Percentiles rank a stretch among this genome's conserved stretches.
Conservation (phyloP, 2,113 vertebrate genomes). For the Lipophrys pholis region DNA sequence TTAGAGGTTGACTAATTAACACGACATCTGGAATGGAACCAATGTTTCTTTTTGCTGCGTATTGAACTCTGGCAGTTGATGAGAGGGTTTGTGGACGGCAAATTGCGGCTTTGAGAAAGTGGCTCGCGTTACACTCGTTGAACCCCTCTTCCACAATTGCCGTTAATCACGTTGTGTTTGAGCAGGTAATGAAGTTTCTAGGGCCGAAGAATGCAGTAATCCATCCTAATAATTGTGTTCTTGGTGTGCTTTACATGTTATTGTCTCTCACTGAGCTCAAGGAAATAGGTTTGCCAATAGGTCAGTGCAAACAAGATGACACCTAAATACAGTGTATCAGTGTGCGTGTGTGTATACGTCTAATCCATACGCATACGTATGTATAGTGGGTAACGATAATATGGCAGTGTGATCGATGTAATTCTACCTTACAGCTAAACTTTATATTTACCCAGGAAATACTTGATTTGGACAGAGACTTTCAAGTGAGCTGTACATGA, state of each 20-base stretch:
- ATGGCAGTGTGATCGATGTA: slow-evolving; percentile 15
- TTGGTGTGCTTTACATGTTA: slow-evolving; percentile 55
- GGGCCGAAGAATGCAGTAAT: slow-evolving; percentile 24
- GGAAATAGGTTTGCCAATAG: slow-evolving; percentile 56
- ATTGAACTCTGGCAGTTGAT: slow-evolving; percentile 37
- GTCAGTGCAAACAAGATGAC: slow-evolving; percentile 39
- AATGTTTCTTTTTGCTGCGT: slow-evolving; percentile 35
- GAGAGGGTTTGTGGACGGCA: slow-evolving; percentile 12
- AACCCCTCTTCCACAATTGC: slow-evolving; percentile 16
- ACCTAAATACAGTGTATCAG: slow-evolving; percentile 3
- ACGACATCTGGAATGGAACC: slow-evolving; percentile 37
- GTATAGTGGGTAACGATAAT: background rate
- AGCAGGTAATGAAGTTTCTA: slow-evolving; percentile 61
- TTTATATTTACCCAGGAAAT: slow-evolving; percentile 7
- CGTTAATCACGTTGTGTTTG: slow-evolving; percentile 54
- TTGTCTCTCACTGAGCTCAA: slow-evolving; percentile 51
- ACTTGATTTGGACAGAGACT: background rate
- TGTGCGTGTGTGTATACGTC: slow-evolving; percentile 13
- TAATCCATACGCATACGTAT: too few relatives aligned
- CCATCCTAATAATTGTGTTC: slow-evolving; percentile 52
- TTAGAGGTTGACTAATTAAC: slow-evolving; percentile 63
- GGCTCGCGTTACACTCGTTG: slow-evolving; percentile 28
- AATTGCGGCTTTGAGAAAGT: slow-evolving; percentile 36
- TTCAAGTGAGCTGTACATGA: background rate
- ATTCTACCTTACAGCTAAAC: background rate